Percentiles rank a stretch among this genome's conserved stretches.
Conservation (phyloP, 2,797 vertebrate genomes). For the Pelochelys cantorii region DNA sequence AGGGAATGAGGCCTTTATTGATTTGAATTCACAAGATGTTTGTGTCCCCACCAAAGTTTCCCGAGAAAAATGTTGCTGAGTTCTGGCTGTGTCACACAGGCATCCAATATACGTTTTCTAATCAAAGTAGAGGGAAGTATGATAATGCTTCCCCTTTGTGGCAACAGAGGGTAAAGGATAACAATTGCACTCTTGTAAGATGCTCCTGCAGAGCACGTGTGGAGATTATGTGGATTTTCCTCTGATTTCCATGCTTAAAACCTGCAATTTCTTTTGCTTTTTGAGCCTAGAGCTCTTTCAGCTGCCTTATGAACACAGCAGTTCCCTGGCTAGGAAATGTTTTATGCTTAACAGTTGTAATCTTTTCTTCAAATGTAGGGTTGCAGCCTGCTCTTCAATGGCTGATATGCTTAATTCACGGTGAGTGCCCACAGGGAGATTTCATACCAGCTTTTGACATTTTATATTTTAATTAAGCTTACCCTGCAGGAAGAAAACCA, state of each 20-base stretch:
- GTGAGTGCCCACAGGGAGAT: neutral
- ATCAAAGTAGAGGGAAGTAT: rapidly evolving
- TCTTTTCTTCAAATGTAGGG: neutral
- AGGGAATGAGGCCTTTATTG: neutral
- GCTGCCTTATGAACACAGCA: neutral
- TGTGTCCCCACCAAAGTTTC: neutral
- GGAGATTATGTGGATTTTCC: neutral
- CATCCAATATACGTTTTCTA: rapidly evolving
- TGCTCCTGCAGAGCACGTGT: neutral
- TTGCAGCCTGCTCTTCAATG: neutral
- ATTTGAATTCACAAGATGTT: neutral
- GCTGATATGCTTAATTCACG: neutral
- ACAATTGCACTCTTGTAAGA: rapidly evolving
- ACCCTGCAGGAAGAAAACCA: slow-evolving; percentile 6
- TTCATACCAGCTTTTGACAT: slow-evolving; percentile 41
- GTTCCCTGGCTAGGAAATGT: neutral
- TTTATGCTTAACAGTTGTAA: neutral
- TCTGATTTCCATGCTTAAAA: neutral
- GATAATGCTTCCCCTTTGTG: rapidly evolving
- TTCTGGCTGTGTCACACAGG: rapidly evolving
- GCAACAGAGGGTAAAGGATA: neutral
- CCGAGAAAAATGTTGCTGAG: neutral
- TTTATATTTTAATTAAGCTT: slow-evolving; percentile 53
- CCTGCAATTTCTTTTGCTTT: neutral
- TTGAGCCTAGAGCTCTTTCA: neutral